Evolutionary conservation across 2,888 invertebrate species (phyloP).

Genomic region (Coecobrya sp.): DNA sequence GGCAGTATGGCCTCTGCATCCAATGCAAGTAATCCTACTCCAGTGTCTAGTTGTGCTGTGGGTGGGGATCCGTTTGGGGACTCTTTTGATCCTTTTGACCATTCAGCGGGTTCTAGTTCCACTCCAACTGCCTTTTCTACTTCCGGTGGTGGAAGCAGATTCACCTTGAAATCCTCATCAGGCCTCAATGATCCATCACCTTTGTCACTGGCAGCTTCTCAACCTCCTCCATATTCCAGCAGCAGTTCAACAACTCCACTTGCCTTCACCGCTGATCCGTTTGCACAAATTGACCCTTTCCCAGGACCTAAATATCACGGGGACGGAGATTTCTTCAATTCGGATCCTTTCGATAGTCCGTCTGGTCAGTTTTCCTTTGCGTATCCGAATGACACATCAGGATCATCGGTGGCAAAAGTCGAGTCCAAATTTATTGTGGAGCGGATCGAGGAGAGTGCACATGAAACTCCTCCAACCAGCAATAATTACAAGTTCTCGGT

Average conservation of each 20-base stretch:
- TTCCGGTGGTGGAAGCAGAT: conserved; percentile 56
- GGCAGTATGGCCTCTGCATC: conserved; percentile 79
- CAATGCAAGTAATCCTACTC: conserved; percentile 85
- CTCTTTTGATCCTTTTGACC: conserved; percentile 90
- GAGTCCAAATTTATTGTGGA: neutral
- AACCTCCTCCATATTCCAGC: conserved; percentile 68
- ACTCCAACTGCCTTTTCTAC: conserved; percentile 66
- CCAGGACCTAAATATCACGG: conserved; percentile 83
- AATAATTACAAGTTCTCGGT: conserved; percentile 12
- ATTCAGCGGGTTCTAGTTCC: conserved; percentile 86
- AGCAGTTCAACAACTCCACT: conserved; percentile 74
- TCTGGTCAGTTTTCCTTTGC: conserved; percentile 83
- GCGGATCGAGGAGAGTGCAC: conserved; percentile 52
- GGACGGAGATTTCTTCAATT: conserved; percentile 83
- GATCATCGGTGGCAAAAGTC: neutral
- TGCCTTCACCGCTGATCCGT: conserved; percentile 83
- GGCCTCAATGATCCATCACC: conserved; percentile 63
- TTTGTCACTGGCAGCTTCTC: conserved; percentile 52
- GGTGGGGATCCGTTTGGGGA: conserved; percentile 91
- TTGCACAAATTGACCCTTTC: conserved; percentile 86
- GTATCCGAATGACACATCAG: conserved; percentile 70
- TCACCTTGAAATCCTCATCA: conserved; percentile 39
- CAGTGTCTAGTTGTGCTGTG: conserved; percentile 87
- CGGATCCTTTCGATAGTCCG: conserved; percentile 86
- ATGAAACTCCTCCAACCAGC: conserved; percentile 44